These are phyloP conservation scores for Subacronicta megacephala DNA, from an alignment of 2,888 invertebrate genomes.

Conservation along the genomic window DNA sequence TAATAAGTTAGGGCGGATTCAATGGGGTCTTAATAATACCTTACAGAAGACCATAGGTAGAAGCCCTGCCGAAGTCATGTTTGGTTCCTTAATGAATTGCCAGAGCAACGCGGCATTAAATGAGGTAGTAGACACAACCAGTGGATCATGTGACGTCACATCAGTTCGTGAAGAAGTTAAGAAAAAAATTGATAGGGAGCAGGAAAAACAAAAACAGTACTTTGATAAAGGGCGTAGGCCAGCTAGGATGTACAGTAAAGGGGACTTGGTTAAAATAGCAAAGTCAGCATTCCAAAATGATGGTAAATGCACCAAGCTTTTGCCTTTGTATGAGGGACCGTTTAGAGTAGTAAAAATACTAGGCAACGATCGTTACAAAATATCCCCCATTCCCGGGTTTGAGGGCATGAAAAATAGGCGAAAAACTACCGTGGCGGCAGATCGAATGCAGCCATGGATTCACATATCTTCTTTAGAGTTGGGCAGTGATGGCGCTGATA, in stretches of 20 bases:
- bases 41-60: constrained; percentile 8
- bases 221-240: constrained; percentile 37
- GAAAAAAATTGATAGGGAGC: constrained; percentile 25
- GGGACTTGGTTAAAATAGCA: constrained; percentile 48
- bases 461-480: no score
- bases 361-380: no score
- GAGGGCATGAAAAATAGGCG: no score
- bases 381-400: no score
- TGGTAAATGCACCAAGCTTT: no score
- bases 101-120: neutral
- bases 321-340: no score
- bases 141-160: neutral
- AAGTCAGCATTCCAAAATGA: no score
- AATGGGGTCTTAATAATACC: constrained; percentile 22
- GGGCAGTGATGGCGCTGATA: no score
- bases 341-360: no score
- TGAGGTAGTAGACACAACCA: neutral
- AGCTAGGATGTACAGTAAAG: constrained; percentile 27
- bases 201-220: constrained; percentile 25
- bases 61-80: constrained; percentile 10
- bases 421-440: no score
- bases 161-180: constrained; percentile 36
- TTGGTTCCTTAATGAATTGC: constrained; percentile 8
- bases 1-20: constrained; percentile 8
- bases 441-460: no score